Percentiles rank a stretch among this genome's conserved stretches.
These are phyloP conservation scores for Cheilinus undulatus DNA, from an alignment of 2,113 vertebrate species.

Conservation along the genomic window DNA sequence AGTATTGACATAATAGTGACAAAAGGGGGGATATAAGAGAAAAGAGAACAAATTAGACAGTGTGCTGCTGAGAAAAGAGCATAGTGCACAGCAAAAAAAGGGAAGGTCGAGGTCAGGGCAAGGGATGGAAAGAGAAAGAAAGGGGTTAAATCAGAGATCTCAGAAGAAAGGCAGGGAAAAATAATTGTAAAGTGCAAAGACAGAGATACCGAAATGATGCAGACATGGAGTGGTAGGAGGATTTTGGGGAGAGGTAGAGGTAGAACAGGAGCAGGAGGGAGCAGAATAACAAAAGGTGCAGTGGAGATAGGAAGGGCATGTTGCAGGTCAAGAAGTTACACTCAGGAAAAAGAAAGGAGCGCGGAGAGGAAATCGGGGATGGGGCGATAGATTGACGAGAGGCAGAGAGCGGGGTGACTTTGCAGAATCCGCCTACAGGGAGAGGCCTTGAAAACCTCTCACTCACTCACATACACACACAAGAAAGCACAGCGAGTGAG, in stretches of 20 bases:
- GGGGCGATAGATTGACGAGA: constrained; percentile 52
- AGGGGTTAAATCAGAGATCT: constrained; percentile 1
- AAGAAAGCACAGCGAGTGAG: constrained; percentile 47
- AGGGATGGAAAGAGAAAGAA: constrained; percentile 9
- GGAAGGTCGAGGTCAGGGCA: background rate
- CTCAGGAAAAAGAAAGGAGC: constrained; percentile 36
- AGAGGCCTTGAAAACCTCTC: constrained; percentile 72
- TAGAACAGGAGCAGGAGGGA: constrained; percentile 26
- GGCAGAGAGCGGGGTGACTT: constrained; percentile 66
- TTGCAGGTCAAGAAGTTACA: constrained; percentile 48
- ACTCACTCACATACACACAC: constrained; percentile 43
- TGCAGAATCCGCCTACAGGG: constrained; percentile 65
- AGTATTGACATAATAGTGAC: constrained; percentile 4
- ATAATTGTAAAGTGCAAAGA: background rate
- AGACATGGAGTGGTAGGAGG: background rate
- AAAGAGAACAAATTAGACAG: constrained; percentile 12
- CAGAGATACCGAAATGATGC: background rate
- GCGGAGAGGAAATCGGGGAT: constrained; percentile 18
- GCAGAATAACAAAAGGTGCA: constrained; percentile 15
- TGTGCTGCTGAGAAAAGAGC: constrained; percentile 24
- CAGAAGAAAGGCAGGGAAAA: background rate
- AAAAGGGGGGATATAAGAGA: background rate
- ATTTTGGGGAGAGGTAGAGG: constrained; percentile 19
- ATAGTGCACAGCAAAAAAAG: constrained; percentile 7
- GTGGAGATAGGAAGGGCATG: constrained; percentile 18